phyloP scores from a whole-genome alignment of 1,140 invertebrate species.

The Polypedilum vanderplanki region DNA sequence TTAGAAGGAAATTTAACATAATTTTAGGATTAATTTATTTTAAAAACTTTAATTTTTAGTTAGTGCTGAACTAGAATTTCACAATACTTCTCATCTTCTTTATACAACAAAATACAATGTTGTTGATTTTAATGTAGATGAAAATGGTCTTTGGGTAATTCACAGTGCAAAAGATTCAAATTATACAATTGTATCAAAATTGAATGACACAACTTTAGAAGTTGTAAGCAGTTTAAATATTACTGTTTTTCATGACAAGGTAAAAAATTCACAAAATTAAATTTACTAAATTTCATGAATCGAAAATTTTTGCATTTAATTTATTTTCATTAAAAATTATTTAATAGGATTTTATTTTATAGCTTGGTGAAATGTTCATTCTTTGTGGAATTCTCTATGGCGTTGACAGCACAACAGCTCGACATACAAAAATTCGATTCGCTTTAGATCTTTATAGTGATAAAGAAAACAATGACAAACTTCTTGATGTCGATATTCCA shows the following conservation, averaged over 20 bases:
- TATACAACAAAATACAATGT: constrained; percentile 65
- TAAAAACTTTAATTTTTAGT: not conserved
- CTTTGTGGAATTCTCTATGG: constrained; percentile 90
- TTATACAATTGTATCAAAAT: constrained; percentile 80
- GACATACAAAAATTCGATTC: constrained; percentile 75
- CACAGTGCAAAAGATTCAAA: constrained; percentile 70
- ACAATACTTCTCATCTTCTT: constrained; percentile 50
- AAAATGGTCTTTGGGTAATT: constrained; percentile 86
- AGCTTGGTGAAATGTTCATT: constrained; percentile 89
- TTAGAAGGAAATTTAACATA: too few species aligned
- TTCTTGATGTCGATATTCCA: constrained; percentile 50
- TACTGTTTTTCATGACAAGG: constrained; percentile 81
- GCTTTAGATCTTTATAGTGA: constrained; percentile 80
- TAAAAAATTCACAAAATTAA: too few species aligned
- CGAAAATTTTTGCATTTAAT: too few species aligned
- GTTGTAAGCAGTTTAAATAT: constrained; percentile 82
- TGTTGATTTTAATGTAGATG: constrained; percentile 88
- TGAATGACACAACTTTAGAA: constrained; percentile 54
- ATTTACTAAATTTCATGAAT: too few species aligned
- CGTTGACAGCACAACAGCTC: constrained; percentile 73
- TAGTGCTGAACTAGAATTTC: constrained; percentile 36
- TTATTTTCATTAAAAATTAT: not conserved
- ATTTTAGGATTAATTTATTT: too few species aligned
- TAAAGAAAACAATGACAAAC: constrained; percentile 39
- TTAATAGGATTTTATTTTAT: not conserved